A percentile compares a stretch with the other conserved stretches of the same genome.
These are phyloP conservation scores for Omphaloscelis lunosa DNA, from an alignment of 2,888 invertebrate species.

Conservation along the genomic window DNA sequence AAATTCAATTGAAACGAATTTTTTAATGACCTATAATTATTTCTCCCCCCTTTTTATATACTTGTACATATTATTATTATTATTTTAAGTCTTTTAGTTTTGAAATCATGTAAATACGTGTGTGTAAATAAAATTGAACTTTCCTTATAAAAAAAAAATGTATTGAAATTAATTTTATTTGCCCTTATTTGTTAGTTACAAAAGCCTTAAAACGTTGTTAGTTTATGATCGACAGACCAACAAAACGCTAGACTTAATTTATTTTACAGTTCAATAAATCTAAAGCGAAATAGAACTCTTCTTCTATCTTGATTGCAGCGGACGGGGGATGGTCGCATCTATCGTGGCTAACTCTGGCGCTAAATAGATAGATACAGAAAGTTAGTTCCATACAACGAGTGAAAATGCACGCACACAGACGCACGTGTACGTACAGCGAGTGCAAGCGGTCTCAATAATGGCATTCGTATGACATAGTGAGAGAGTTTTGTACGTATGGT, in stretches of 20 bases:
- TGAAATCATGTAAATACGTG: too few species aligned
- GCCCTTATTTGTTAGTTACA: too few species aligned
- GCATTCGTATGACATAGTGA: not conserved
- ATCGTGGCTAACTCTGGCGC: constrained; percentile 8
- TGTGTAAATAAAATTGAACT: too few species aligned
- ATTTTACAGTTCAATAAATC: constrained; percentile 43
- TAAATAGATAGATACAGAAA: constrained; percentile 14
- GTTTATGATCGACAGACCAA: constrained; percentile 26
- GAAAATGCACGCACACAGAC: not conserved
- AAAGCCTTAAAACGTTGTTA: too few species aligned
- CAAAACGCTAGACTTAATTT: constrained; percentile 38
- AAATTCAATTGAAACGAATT: too few species aligned
- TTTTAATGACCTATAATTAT: too few species aligned
- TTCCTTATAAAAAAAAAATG: too few species aligned
- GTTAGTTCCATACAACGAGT: not conserved
- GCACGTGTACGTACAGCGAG: not conserved
- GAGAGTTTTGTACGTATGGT: not conserved
- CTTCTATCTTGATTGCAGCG: constrained; percentile 52
- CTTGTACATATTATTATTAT: too few species aligned
- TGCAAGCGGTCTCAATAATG: not conserved
- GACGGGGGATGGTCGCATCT: constrained; percentile 18
- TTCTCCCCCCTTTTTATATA: too few species aligned
- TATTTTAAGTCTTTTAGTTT: too few species aligned
- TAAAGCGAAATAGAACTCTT: constrained; percentile 35
- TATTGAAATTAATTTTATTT: too few species aligned